Base-by-base conservation (phyloP, 64 coral and sea anemone species). In the Trachythela sp. region DNA sequence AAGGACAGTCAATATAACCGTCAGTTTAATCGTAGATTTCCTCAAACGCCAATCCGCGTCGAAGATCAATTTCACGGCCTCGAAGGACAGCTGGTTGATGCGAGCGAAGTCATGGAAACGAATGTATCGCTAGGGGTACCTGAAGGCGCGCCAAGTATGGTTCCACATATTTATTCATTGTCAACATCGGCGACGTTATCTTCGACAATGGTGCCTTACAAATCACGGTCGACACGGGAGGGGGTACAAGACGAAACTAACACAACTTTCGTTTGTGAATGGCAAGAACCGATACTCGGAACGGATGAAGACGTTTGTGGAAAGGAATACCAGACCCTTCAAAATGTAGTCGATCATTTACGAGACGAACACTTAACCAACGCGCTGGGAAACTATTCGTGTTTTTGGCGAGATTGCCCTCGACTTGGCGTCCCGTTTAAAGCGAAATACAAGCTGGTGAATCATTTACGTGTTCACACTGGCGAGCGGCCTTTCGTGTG, bases 391-490 rank as follows among this genome's bases (percentile, higher is more conserved):
- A 80, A 80, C 75, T 80, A 80, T 30, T 80, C 75, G 31, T 80
- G 75, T 80, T 80, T 80, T 36, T 80, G 75, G 75, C 75, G 75
- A 2, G 75, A 80, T 39, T 80, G 75, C 31, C 75, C 75, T 9
- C 75, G 75, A 9, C 33, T 39, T 0, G 75, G 75, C 15, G 38
- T 80, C 8, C 75, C 75, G 15, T 80, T 80, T 18, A 80, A 80
- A 37, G 75, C 75, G 30, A 80, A 80, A 22, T 80, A 80, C 75
- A 80, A 80, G 75, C 75, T 80, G 13, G 75, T 80, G 9, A 80
- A 80, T 39, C 75, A 80, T 80, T 39, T 80, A 13, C 26, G 75
- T 10, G 75, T 80, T 39, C 75, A 80, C 37, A 80, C 75, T 0
- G 75, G 75, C 9, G 75, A 80, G 20, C 20, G 38, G 31, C 75